These are phyloP conservation scores for Drosophila guanche DNA, from an alignment of 1,140 invertebrate species.

Conservation along the genomic window DNA sequence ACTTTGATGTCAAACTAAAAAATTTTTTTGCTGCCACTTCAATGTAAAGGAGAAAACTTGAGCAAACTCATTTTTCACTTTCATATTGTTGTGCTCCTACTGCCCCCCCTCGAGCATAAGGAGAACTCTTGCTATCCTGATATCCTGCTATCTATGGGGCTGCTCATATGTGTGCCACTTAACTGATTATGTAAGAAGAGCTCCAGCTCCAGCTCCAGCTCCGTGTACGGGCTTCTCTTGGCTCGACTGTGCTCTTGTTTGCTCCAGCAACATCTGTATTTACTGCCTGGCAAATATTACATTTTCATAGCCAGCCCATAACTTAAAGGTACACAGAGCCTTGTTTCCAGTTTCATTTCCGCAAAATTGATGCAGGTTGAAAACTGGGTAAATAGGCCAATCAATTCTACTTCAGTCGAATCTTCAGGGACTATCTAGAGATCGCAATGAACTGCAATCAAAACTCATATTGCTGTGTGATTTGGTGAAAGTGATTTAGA, in stretches of 20 bases:
- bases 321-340: neutral
- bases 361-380: too few species aligned
- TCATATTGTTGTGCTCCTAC: conserved; percentile 67
- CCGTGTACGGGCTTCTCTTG: conserved; percentile 15
- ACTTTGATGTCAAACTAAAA: conserved; percentile 70
- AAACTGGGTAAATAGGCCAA: too few species aligned
- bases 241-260: conserved; percentile 6
- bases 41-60: conserved; percentile 57
- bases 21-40: conserved; percentile 37
- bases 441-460: too few species aligned
- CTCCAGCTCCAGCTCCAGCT: neutral
- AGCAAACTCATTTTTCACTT: conserved; percentile 77
- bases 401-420: too few species aligned
- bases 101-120: conserved; percentile 1
- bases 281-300: conserved; percentile 54
- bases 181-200: conserved; percentile 73
- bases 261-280: conserved; percentile 53
- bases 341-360: too few species aligned
- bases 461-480: too few species aligned
- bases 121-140: conserved; percentile 11
- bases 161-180: conserved; percentile 59
- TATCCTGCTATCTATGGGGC: conserved; percentile 9
- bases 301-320: conserved; percentile 40
- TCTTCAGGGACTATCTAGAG: too few species aligned
- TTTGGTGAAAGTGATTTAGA: too few species aligned